Evolutionary conservation across 1,140 invertebrate genomes (phyloP).

Genomic region (Eufriesea mexicana): DNA sequence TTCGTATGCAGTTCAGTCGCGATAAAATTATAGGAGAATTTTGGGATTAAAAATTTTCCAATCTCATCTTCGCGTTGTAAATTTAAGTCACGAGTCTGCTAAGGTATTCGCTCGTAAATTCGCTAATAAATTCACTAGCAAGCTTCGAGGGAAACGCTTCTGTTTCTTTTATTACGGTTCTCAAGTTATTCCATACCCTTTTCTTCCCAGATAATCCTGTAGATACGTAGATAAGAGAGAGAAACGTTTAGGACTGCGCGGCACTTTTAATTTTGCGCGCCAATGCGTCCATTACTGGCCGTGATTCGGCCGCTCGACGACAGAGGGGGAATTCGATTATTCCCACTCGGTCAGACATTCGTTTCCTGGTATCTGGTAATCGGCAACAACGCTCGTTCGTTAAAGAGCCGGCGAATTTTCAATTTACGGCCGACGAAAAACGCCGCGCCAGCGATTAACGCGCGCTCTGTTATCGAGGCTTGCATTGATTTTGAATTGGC

Average conservation of each 20-base stretch:
- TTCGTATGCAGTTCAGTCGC: too few relatives aligned
- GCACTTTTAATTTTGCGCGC: constrained; percentile 61
- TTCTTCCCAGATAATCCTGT: too few relatives aligned
- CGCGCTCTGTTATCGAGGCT: neutral
- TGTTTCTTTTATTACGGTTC: too few relatives aligned
- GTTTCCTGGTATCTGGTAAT: constrained; percentile 58
- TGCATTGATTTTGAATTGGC: constrained; percentile 13
- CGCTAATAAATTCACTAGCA: too few relatives aligned
- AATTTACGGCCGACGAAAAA: constrained; percentile 53
- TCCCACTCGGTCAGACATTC: constrained; percentile 61
- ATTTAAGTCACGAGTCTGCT: too few relatives aligned
- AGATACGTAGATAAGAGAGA: neutral
- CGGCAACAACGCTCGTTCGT: constrained; percentile 43
- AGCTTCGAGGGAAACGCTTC: too few relatives aligned
- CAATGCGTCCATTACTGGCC: constrained; percentile 53
- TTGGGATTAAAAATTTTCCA: too few relatives aligned
- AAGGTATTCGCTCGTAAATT: too few relatives aligned
- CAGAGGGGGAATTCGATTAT: constrained; percentile 57
- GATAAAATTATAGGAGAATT: too few relatives aligned
- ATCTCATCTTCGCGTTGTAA: too few relatives aligned
- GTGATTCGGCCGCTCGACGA: constrained; percentile 52
- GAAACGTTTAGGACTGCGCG: neutral
- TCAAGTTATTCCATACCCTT: too few relatives aligned
- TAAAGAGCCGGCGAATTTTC: constrained; percentile 60
- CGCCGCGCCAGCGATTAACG: constrained; percentile 45